phyloP scores from a whole-genome alignment of 2,888 invertebrate species.

The Eristalis intricaria region DNA sequence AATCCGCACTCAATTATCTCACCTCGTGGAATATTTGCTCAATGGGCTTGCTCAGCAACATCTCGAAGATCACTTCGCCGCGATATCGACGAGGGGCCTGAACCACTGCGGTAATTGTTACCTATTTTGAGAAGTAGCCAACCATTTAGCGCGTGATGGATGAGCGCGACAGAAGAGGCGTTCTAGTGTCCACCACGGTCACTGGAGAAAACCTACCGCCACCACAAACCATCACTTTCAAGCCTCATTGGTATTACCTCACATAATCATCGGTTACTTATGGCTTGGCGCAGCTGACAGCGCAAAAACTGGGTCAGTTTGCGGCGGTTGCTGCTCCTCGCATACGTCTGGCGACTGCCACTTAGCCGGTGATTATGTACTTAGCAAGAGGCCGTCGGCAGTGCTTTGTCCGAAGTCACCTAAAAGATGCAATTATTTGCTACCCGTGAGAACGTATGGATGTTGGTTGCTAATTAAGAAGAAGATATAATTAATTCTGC shows the following conservation, averaged over 20 bases:
- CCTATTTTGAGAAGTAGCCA: background rate
- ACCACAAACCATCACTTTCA: background rate
- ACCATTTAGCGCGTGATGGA: background rate
- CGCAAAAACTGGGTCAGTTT: slow-evolving; percentile 4
- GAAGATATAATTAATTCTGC: background rate
- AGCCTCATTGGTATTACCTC: background rate
- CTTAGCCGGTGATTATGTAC: background rate
- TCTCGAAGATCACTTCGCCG: background rate
- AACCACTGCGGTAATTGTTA: background rate
- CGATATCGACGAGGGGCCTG: background rate
- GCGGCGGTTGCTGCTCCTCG: background rate
- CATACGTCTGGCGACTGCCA: background rate
- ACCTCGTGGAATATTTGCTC: background rate
- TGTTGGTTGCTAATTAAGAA: background rate
- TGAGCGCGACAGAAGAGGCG: background rate
- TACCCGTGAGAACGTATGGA: background rate
- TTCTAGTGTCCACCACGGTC: background rate
- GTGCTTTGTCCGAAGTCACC: background rate
- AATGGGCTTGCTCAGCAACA: background rate
- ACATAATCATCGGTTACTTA: background rate
- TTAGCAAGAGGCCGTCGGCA: background rate
- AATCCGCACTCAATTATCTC: slow-evolving; percentile 8
- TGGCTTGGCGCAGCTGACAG: background rate
- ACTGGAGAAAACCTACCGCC: background rate
- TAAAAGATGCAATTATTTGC: background rate